Percentiles rank a stretch among this genome's conserved stretches.
Evolutionary conservation across 23 tunicate species (phyloP).

Genomic region (Diplosoma virens): DNA sequence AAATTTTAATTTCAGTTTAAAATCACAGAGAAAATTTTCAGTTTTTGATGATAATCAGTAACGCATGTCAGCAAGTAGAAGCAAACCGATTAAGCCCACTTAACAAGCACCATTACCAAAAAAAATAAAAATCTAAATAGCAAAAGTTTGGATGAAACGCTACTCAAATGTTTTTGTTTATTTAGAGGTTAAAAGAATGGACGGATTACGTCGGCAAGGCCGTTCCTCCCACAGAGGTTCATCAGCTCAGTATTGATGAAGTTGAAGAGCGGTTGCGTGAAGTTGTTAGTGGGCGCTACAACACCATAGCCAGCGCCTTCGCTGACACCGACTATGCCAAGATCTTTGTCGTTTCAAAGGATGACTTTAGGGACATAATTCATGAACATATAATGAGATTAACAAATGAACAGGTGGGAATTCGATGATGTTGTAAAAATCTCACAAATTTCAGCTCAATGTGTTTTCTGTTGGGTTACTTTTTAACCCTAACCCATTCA

Average conservation of each 20-base stretch:
- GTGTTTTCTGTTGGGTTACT: too few species aligned
- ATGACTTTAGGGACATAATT: slow-evolving; percentile 68
- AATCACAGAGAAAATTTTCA: too few species aligned
- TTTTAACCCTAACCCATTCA: too few species aligned
- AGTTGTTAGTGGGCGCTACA: slow-evolving; percentile 70
- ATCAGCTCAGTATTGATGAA: slow-evolving; percentile 39
- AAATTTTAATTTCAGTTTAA: too few species aligned
- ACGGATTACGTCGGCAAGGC: slow-evolving; percentile 67
- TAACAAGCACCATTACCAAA: too few species aligned
- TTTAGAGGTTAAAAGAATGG: slow-evolving; percentile 67
- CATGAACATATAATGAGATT: slow-evolving; percentile 74
- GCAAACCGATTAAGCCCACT: too few species aligned
- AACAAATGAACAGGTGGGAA: slow-evolving; percentile 59
- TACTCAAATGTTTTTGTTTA: too few species aligned
- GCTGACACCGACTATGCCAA: slow-evolving; percentile 87
- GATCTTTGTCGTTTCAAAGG: slow-evolving; percentile 77
- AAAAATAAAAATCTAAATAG: too few species aligned
- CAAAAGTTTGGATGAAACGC: too few species aligned
- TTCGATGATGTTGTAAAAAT: not conserved
- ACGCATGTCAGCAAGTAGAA: too few species aligned
- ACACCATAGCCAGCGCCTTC: slow-evolving; percentile 39
- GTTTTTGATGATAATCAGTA: too few species aligned
- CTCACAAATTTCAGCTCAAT: not conserved
- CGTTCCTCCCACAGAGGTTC: slow-evolving; percentile 58
- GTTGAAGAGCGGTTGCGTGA: slow-evolving; percentile 72